Conservation (phyloP, 2,797 vertebrate genomes). For the Acanthiza pusilla region DNA sequence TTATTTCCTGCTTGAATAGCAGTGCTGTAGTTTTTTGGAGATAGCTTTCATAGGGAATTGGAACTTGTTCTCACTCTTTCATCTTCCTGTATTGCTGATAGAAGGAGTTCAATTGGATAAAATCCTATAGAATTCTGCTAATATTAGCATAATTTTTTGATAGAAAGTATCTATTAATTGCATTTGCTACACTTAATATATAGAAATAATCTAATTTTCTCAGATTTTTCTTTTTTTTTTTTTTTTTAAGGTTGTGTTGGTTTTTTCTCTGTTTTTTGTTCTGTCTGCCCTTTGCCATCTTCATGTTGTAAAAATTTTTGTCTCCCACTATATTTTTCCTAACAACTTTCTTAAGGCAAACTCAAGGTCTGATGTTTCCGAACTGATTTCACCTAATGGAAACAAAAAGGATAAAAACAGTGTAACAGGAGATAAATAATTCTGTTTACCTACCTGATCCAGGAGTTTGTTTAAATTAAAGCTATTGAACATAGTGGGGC, state of each 20-base stretch:
- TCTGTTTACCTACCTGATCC: background rate
- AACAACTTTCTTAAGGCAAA: background rate
- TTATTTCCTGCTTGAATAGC: background rate
- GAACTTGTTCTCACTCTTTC: background rate
- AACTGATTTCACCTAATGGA: background rate
- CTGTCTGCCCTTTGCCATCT: background rate
- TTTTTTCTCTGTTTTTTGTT: background rate
- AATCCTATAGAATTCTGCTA: background rate
- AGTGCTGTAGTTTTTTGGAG: background rate
- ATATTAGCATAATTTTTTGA: background rate
- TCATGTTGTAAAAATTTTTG: accelerated
- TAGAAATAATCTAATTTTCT: background rate
- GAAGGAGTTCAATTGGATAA: background rate
- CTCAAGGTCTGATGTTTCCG: background rate
- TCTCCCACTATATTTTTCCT: accelerated
- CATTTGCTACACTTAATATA: background rate
- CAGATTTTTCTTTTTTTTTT: background rate
- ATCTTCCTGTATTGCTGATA: background rate
- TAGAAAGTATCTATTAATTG: background rate
- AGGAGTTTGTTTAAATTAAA: background rate
- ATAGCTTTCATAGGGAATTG: background rate
- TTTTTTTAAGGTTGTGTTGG: background rate
- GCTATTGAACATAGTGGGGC: background rate
- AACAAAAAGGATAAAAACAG: background rate
- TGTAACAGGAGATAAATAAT: background rate